Conservation (phyloP, 1,140 invertebrate genomes). For the Drosophila punjabiensis region DNA sequence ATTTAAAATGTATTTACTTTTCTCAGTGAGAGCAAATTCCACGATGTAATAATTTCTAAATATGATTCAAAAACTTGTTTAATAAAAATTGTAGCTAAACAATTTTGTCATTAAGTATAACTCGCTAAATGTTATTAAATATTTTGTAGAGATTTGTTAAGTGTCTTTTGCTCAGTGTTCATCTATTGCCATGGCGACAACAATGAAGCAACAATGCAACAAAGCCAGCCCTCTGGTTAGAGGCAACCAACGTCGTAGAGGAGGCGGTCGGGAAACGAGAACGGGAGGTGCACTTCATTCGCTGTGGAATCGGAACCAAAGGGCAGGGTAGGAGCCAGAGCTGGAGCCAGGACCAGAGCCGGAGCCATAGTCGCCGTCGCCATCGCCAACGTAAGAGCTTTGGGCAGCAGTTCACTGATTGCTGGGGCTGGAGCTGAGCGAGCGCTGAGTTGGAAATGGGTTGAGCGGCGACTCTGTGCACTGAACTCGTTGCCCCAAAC, state of each 20-base stretch:
- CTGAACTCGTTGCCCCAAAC: slow-evolving; percentile 61
- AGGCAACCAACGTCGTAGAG: slow-evolving; percentile 12
- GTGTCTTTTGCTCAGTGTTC: slow-evolving; percentile 22
- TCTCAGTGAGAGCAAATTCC: no score
- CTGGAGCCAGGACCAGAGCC: slow-evolving; percentile 13
- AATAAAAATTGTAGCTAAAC: no score
- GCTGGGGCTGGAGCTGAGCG: no score
- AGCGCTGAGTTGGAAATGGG: slow-evolving; percentile 55
- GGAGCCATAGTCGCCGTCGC: slow-evolving; percentile 12
- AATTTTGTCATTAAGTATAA: no score
- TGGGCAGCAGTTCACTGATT: slow-evolving; percentile 42
- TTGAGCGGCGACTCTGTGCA: slow-evolving; percentile 55
- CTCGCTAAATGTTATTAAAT: neutral
- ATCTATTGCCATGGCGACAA: slow-evolving; percentile 50
- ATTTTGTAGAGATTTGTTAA: neutral
- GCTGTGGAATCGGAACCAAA: slow-evolving; percentile 22
- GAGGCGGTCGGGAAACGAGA: slow-evolving; percentile 18
- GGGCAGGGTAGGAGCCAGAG: slow-evolving; percentile 17
- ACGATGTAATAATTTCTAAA: no score
- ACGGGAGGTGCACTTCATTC: slow-evolving; percentile 30
- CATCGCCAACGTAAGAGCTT: slow-evolving; percentile 39
- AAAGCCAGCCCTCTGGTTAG: slow-evolving; percentile 18
- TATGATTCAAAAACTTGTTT: no score
- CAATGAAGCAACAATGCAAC: slow-evolving; percentile 45
- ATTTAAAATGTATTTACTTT: no score